Base-by-base conservation (phyloP, 2,113 vertebrate species). In the Eupsittula cactorum region DNA sequence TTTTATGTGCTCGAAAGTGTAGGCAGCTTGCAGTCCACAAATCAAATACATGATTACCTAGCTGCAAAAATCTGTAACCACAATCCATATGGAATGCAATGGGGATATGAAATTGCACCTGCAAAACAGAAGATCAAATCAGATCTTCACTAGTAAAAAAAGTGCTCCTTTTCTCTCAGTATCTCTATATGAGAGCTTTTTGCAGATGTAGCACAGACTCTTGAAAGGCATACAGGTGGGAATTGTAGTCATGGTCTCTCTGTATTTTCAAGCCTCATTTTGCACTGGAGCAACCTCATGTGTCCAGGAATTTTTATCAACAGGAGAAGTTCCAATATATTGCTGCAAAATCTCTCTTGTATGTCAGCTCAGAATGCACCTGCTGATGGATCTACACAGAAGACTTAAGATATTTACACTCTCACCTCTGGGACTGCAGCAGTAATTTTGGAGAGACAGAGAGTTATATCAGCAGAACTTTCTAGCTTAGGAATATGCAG, bases 351-450 rank as follows among this genome's bases (percentile, higher is more conserved):
- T 55, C 75, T 20, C 53, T 88, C 53, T 9, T 42, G 71, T 90
- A 29, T 12, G 9, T 67, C 76, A 88, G 64, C 71, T 90, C 83
- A 60, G 27, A 92, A 96, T 79, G 77, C 68, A 76, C 90, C 52
- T 87, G 86, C 83, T 93, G 82, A 95, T 94, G 83, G 70, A 92
- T 80, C 91, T 89, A n/a, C 81, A 87, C 33, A 83, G 62, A 95
- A 86, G 73, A 93, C 47, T 92, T 91, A 89, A 3, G 39, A 37
- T 83, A 92, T 90, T 96, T 95, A 59, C 59, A 63, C n/a, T 90
- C 23, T 33, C 46, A 67, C 31, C 88, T 75, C 62, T 78, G 87
- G 75, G 90, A 90, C 9, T 77, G 76, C 19, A 42, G 91, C 50
- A 67, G 84, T 42, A 59, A 92, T 78, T 97, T 94, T 92, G 85